phyloP scores from a whole-genome alignment of 2,888 invertebrate genomes.

The Antheraea assamensis region DNA sequence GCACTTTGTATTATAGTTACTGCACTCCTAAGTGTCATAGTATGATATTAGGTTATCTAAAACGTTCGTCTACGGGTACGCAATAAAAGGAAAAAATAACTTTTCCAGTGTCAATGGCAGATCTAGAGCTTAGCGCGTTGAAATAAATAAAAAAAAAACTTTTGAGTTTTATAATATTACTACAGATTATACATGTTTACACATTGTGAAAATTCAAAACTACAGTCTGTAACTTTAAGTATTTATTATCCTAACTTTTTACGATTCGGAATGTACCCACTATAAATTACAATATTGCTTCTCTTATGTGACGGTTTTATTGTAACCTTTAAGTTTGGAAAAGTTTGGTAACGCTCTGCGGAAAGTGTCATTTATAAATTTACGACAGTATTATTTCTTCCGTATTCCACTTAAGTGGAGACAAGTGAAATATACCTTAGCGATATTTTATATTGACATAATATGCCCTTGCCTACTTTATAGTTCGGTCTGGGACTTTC shows the following conservation, averaged over 20 bases:
- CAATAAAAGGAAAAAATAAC: too few species aligned
- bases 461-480: not conserved
- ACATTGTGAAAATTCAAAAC: not conserved
- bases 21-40: too few species aligned
- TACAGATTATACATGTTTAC: not conserved
- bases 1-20: too few species aligned
- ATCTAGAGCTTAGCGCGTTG: too few species aligned
- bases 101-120: too few species aligned
- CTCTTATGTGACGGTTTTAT: slow-evolving; percentile 62
- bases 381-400: slow-evolving; percentile 59
- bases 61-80: too few species aligned
- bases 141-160: too few species aligned
- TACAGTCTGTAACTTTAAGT: not conserved
- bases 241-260: slow-evolving; percentile 6
- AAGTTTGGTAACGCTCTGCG: slow-evolving; percentile 51
- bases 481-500: not conserved
- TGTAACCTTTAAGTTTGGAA: slow-evolving; percentile 63
- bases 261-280: slow-evolving; percentile 32
- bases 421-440: slow-evolving; percentile 35
- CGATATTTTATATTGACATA: slow-evolving; percentile 20
- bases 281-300: slow-evolving; percentile 57
- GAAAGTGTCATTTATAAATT: slow-evolving; percentile 66
- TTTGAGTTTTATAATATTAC: not conserved
- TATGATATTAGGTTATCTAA: too few species aligned
- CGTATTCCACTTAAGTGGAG: slow-evolving; percentile 42